Evolutionary conservation across 2,888 invertebrate genomes (phyloP), one percentile per base, ranked within the genome.

Genomic region (Cheilosia soror): DNA sequence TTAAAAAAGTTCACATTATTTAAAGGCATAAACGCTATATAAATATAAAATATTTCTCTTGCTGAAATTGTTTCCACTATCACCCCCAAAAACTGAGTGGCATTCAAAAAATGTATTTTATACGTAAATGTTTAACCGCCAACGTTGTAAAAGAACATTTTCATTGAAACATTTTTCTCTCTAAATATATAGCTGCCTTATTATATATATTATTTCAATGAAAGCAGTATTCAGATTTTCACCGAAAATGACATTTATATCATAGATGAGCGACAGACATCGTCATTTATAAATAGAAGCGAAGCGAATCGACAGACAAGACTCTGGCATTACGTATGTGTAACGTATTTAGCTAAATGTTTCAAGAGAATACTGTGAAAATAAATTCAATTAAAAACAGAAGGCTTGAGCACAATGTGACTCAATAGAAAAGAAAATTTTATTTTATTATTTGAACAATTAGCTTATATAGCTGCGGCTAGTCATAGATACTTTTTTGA

Each of bases 211-310:
- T 15, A 5, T 71, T 77, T 71, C 71, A 66, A 44, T 72, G 82
- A 77, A 66, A 77, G 11, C 60, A 51, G 60, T 40, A 75, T 69
- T 25, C 55, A 58, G 47, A 68, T 63, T n/a, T 73, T 29, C 55
- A 58, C 58, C 55, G 44, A 77, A 82, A 78, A 73, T 73, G 78
- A 78, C 83, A 78, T 83, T 83, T 78, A 63, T 68, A 72, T 78
- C 72, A 83, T 66, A 83, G 68, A 83, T 83, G 83, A 83, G 72
- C 77, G 83, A 83, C 77, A 83, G 72, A 47, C 83, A 73, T 73
- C 78, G 77, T 62, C 72, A 73, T 78, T 83, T 83, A 83, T 63
- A 83, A 83, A 83, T 83, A 83, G 83, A 83, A 72, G 72, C 68
- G 60, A 83, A 72, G 57, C 83, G 60, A 68, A 78, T 78, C 57